phyloP scores from a whole-genome alignment of 2,797 vertebrate genomes.

The Poeciliopsis infans region DNA sequence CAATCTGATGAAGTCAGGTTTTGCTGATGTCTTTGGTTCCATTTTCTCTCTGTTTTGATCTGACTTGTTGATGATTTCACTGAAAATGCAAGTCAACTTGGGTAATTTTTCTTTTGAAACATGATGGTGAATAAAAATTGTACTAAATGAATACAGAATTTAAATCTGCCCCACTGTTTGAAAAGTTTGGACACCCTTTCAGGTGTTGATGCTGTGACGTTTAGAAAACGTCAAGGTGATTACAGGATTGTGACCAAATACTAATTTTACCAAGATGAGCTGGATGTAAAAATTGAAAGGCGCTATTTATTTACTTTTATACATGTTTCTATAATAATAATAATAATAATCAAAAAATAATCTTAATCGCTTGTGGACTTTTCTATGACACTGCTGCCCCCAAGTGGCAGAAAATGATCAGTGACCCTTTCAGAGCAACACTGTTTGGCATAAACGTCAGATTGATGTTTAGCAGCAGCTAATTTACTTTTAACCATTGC shows the following conservation, averaged over 20 bases:
- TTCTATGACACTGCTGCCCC: conserved; percentile 29
- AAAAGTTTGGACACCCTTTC: not conserved
- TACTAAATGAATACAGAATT: not conserved
- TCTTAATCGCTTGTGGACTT: not conserved
- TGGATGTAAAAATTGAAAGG: not conserved
- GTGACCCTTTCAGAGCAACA: not conserved
- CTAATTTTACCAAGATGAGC: not conserved
- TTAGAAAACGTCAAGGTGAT: not conserved
- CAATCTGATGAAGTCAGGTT: not conserved
- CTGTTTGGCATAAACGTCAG: not conserved
- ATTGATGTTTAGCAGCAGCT: not conserved
- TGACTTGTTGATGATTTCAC: not conserved
- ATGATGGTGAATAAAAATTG: not conserved
- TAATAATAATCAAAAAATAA: no score
- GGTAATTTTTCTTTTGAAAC: not conserved
- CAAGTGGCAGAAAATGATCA: conserved; percentile 21
- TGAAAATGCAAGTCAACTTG: not conserved
- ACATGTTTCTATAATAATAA: not conserved
- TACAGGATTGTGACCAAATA: not conserved
- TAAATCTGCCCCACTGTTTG: not conserved
- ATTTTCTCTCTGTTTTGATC: no score
- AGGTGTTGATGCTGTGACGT: not conserved
- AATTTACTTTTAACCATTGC: not conserved
- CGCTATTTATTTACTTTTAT: not conserved
- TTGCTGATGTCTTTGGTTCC: not conserved